A percentile compares a stretch with the other conserved stretches of the same genome.
Evolutionary conservation across 2,113 vertebrate species (phyloP).

Genomic region (Rhea pennata): DNA sequence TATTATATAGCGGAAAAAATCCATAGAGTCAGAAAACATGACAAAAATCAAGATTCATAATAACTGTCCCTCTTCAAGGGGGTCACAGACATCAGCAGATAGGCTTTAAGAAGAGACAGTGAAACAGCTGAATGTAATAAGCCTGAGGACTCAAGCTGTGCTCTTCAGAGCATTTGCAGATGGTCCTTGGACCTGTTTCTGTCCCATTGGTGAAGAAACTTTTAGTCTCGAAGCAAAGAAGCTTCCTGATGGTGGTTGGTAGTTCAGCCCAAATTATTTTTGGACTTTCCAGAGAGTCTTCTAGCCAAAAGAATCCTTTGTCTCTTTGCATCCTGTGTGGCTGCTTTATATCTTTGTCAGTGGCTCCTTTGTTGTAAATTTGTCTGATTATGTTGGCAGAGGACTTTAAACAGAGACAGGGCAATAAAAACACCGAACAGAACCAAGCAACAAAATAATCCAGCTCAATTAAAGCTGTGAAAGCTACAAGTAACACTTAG

Average conservation of each 20-base stretch:
- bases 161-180: not conserved
- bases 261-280: slow-evolving; percentile 17
- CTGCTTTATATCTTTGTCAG: not conserved
- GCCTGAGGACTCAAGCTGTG: not conserved
- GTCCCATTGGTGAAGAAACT: not conserved
- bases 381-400: not conserved
- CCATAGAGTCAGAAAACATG: not conserved
- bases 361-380: not conserved
- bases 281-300: not conserved
- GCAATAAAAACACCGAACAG: not conserved
- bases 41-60: not conserved
- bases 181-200: not conserved
- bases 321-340: not conserved
- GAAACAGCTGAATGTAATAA: not conserved
- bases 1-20: not conserved
- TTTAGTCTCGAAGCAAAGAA: not conserved
- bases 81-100: not conserved
- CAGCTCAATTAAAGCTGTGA: not conserved
- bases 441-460: not conserved
- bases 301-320: slow-evolving; percentile 14
- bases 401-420: fast-evolving
- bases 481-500: not conserved
- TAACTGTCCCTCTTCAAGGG: not conserved
- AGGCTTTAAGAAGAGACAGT: not conserved
- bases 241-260: not conserved